These are phyloP conservation scores for Saccopteryx bilineata DNA, from an alignment of 2,113 vertebrate species.

Conservation along the genomic window DNA sequence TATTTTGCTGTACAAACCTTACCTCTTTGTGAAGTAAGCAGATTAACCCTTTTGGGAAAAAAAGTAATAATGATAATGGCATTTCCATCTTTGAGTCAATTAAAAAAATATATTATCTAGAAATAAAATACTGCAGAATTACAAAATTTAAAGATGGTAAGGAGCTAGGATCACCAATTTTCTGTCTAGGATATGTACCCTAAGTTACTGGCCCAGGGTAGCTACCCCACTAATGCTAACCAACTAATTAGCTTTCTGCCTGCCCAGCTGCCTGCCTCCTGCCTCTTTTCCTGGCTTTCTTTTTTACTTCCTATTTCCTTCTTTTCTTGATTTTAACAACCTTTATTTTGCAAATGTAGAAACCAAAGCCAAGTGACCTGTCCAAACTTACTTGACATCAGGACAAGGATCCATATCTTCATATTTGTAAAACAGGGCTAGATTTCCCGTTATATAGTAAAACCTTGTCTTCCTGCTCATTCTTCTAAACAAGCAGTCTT, in stretches of 20 bases:
- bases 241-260: not conserved
- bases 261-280: not conserved
- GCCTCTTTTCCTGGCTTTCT: not conserved
- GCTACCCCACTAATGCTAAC: not conserved
- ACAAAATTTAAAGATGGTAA: slow-evolving; percentile 17
- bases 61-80: slow-evolving; percentile 39
- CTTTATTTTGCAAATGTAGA: slow-evolving; percentile 26
- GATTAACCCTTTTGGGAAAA: slow-evolving; percentile 61
- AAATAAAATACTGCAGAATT: not conserved
- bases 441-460: not conserved
- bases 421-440: not conserved
- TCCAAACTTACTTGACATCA: not conserved
- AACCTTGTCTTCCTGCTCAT: not conserved
- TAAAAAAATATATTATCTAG: slow-evolving; percentile 29
- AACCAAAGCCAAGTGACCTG: not conserved
- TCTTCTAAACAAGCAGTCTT: slow-evolving; percentile 39
- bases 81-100: slow-evolving; percentile 18
- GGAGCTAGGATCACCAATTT: not conserved
- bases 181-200: not conserved
- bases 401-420: not conserved
- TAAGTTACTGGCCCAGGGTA: not conserved
- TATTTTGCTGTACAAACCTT: slow-evolving; percentile 11
- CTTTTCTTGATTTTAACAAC: not conserved
- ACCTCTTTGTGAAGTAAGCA: slow-evolving; percentile 60
- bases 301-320: not conserved